Percentiles rank a stretch among this genome's conserved stretches.
These are phyloP conservation scores for Casuarius casuarius DNA, from an alignment of 2,113 vertebrate species.

Conservation along the genomic window DNA sequence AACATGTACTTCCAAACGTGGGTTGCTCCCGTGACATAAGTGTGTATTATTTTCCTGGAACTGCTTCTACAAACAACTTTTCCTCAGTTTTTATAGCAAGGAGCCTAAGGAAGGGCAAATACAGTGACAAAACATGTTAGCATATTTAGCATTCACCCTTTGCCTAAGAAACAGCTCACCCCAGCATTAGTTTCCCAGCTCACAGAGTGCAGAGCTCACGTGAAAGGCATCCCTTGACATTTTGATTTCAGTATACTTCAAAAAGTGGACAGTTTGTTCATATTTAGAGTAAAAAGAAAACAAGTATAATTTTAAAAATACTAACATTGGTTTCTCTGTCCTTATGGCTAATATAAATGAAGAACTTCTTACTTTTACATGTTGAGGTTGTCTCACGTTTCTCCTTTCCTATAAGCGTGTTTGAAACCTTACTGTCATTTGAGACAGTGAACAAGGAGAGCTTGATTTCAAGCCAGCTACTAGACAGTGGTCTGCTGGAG, in stretches of 20 bases:
- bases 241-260: neutral
- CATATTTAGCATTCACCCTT: neutral
- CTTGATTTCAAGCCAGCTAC: neutral
- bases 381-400: neutral
- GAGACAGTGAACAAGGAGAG: neutral
- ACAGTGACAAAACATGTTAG: neutral
- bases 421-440: neutral
- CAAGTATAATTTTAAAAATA: neutral
- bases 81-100: slow-evolving; percentile 6
- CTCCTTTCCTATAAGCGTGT: neutral
- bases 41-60: neutral
- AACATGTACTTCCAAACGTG: neutral
- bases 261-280: neutral
- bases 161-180: neutral
- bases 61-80: slow-evolving; percentile 20
- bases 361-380: neutral
- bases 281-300: neutral
- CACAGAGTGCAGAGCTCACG: neutral
- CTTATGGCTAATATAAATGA: neutral
- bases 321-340: neutral
- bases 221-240: no score
- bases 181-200: neutral
- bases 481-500: neutral
- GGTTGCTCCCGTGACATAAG: neutral
- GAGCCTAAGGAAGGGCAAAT: neutral